Evolutionary conservation across 1,140 invertebrate species (phyloP), one percentile per base, ranked within the genome.

Genomic region (Lepidostoma basale): DNA sequence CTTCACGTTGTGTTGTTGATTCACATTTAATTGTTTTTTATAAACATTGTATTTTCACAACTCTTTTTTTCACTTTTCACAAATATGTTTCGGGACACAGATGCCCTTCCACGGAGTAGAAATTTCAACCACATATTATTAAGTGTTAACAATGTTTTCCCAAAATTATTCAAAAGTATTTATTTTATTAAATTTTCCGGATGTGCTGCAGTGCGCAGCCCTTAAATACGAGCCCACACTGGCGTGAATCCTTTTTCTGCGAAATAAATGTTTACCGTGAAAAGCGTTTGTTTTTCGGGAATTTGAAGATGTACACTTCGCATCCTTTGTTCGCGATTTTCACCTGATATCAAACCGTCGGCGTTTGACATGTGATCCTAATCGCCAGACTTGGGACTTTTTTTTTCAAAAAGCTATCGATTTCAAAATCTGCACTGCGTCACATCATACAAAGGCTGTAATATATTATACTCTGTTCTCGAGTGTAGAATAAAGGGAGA

Each of bases 401-500:
- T 52, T 62, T 62, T 47, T 60, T 12, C 16, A 60, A 42, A 18
- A 62, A 45, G 33, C 64, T 59, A 63, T 71, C 58, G 64, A 67
- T 62, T 67, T 52, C 64, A 59, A 36, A 71, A 71, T 64, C 69
- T 71, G 69, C 69, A 71, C 54, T 71, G 69, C 69, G 69, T 67
- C 69, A 64, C 10, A 39, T 22, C 64, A 36, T 12, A 36, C 33
- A 36, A 36, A 36, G 33, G 33, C 10, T 5, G 10, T n/a, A n/a
- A n/a, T 2, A 23, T 33, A 56, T 33, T 36, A 56, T 56, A 16
- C 22, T 18, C 28, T 30, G 52, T 33, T 10, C 52, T 36, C 28
- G 16, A 39, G 52, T 56, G 52, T 36, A 30, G 52, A 9, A 49
- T 49, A 49, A 36, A 56, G 52, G 52, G 28, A 18, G 52, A 56